These are phyloP conservation scores for Harpalus rufipes DNA, from an alignment of 2,888 invertebrate species.

Conservation along the genomic window DNA sequence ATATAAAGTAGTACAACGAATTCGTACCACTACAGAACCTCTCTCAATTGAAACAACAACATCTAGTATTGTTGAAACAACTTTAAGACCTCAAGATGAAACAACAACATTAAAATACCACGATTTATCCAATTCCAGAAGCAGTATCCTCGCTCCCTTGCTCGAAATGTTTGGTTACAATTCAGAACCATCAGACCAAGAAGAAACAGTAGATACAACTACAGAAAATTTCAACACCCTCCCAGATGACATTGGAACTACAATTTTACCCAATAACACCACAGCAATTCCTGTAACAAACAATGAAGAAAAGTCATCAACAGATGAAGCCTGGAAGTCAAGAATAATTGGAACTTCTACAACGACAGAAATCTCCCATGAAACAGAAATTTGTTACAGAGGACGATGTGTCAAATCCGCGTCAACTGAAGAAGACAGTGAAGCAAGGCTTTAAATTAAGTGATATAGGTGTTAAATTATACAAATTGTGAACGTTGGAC, in stretches of 20 bases:
- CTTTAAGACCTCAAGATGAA: conserved; percentile 71
- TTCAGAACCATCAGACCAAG: conserved; percentile 8
- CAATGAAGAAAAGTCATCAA: conserved; percentile 28
- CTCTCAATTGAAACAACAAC: conserved; percentile 71
- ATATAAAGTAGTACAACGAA: conserved; percentile 73
- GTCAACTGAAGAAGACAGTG: conserved; percentile 65
- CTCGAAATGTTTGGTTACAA: conserved; percentile 75
- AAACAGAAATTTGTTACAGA: conserved; percentile 93
- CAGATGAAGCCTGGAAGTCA: conserved; percentile 78
- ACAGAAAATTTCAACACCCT: conserved; percentile 46
- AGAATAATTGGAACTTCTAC: conserved; percentile 86
- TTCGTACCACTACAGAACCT: conserved; percentile 65
- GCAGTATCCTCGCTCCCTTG: conserved; percentile 73
- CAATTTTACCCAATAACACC: conserved; percentile 67
- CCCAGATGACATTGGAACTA: conserved; percentile 67
- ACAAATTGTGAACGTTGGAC: conserved; percentile 37
- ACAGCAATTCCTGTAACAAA: conserved; percentile 2
- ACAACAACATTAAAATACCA: conserved; percentile 72
- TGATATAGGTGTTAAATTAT: conserved; percentile 56
- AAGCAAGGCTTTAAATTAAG: conserved; percentile 56
- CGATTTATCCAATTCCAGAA: conserved; percentile 69
- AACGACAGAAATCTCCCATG: conserved; percentile 89
- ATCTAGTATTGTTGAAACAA: conserved; percentile 72
- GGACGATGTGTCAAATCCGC: conserved; percentile 89
- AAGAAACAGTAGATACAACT: conserved; percentile 41